These are phyloP conservation scores for Taeniopygia guttata DNA, from an alignment of 2,797 vertebrate species.

Conservation along the genomic window DNA sequence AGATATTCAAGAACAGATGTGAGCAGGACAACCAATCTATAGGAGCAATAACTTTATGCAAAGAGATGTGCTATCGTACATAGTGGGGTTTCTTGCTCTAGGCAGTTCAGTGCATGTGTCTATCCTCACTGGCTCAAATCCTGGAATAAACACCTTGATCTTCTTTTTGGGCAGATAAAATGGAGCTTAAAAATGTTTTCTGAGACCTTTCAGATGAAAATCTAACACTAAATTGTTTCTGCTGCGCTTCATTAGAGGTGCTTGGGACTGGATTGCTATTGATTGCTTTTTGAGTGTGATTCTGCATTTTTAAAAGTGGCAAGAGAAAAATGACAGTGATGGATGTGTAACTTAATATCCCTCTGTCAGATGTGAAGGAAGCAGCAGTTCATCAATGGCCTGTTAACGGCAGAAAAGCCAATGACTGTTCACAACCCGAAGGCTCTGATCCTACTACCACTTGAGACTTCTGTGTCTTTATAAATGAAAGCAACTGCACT, in stretches of 20 bases:
- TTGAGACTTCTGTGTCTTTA: background rate
- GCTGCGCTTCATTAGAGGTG: background rate
- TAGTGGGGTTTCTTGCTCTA: background rate
- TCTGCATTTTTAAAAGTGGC: conserved; percentile 30
- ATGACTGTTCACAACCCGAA: background rate
- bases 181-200: background rate
- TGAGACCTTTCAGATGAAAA: conserved; percentile 5
- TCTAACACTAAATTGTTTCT: conserved; percentile 28
- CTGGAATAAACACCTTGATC: background rate
- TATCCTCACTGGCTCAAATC: background rate
- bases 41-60: background rate
- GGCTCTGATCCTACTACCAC: background rate
- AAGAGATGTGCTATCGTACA: background rate
- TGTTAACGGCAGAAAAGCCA: conserved; percentile 24
- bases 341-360: background rate
- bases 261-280: conserved; percentile 7
- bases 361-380: conserved; percentile 8
- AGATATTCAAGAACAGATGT: background rate
- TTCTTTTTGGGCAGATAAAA: background rate
- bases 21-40: background rate
- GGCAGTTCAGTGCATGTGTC: background rate
- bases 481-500: background rate
- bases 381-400: conserved; percentile 22
- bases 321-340: conserved; percentile 19
- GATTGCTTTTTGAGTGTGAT: conserved; percentile 35